A percentile compares a stretch with the other conserved stretches of the same genome.
Conservation (phyloP, 2,888 invertebrate genomes). For the Gymnocheta viridis region DNA sequence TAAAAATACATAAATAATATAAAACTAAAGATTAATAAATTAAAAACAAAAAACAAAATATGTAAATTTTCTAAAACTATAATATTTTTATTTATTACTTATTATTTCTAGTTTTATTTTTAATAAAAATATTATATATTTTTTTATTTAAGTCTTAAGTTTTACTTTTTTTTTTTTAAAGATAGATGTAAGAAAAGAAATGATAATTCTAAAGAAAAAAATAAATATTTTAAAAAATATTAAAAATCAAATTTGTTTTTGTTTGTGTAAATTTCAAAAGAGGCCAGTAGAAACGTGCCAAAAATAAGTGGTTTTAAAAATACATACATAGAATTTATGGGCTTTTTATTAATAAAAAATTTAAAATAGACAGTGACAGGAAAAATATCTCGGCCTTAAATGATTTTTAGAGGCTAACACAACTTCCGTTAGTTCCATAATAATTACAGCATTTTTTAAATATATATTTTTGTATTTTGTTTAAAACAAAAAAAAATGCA, state of each 20-base stretch:
- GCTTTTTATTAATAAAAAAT: too few species aligned
- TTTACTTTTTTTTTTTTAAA: conserved; percentile 35
- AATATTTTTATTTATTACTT: conserved; percentile 33
- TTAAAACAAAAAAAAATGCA: too few species aligned
- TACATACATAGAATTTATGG: too few species aligned
- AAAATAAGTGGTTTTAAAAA: too few species aligned
- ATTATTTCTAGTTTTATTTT: conserved; percentile 17
- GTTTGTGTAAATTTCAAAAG: background rate
- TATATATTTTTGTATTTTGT: too few species aligned
- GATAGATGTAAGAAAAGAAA: conserved; percentile 44
- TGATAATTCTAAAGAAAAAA: conserved; percentile 55
- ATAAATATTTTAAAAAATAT: conserved; percentile 62
- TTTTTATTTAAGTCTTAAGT: conserved; percentile 48
- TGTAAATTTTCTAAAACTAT: conserved; percentile 63
- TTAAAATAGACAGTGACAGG: too few species aligned
- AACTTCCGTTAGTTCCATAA: too few species aligned
- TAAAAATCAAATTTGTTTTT: background rate
- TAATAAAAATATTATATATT: conserved; percentile 51
- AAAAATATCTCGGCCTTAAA: too few species aligned
- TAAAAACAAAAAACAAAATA: conserved; percentile 16
- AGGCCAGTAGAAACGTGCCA: background rate
- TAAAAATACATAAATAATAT: conserved; percentile 49
- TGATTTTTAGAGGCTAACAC: too few species aligned
- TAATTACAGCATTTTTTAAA: too few species aligned
- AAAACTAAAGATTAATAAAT: conserved; percentile 24